Percentiles rank a stretch among this genome's conserved stretches.
Conservation (phyloP, 2,888 invertebrate genomes). For the Pristionchus japonicus region DNA sequence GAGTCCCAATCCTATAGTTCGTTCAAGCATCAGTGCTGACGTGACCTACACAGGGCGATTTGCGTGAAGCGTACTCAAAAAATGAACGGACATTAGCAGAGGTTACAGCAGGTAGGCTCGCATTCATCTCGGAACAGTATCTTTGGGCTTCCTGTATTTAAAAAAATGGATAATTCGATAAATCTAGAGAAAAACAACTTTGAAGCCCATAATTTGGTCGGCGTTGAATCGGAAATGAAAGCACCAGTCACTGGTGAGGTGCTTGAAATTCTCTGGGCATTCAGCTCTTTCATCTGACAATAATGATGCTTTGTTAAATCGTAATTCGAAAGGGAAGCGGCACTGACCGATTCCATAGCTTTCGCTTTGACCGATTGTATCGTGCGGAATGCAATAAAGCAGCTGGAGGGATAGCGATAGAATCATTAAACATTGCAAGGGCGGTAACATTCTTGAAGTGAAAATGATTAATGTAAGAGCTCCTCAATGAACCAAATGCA, state of each 20-base stretch:
- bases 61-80: background rate
- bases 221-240: background rate
- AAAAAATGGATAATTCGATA: background rate
- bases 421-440: too few relatives aligned
- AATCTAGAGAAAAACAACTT: background rate
- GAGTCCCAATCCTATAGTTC: background rate
- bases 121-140: background rate
- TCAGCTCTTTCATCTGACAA: too few relatives aligned
- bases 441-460: too few relatives aligned
- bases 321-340: too few relatives aligned
- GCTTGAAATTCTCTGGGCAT: background rate
- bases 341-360: too few relatives aligned
- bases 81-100: background rate
- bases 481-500: too few relatives aligned
- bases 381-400: too few relatives aligned
- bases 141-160: background rate
- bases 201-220: background rate
- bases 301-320: too few relatives aligned
- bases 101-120: background rate
- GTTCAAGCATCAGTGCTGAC: background rate
- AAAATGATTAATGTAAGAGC: too few relatives aligned
- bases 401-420: too few relatives aligned
- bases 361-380: too few relatives aligned
- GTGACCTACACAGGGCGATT: background rate
- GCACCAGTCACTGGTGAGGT: background rate